Evolutionary conservation across 2,113 vertebrate genomes (phyloP), one percentile per base, ranked within the genome.

Genomic region (Catagonus wagneri): DNA sequence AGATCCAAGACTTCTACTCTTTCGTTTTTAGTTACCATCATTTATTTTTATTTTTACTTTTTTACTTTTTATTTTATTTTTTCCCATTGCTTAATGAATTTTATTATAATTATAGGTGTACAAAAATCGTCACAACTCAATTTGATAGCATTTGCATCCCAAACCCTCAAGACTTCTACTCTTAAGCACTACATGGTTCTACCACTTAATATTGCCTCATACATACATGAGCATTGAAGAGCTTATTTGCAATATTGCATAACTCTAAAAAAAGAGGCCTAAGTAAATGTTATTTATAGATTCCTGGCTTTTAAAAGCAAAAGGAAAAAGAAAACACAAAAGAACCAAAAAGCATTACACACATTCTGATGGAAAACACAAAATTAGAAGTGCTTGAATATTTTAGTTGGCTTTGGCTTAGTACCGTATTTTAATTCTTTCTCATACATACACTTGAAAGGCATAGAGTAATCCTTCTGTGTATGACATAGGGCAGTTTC

Each of bases 281-380:
- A 85, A 92, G 29, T 58, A 75, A 76, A n/a, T 89, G 5, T 79
- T 61, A 92, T 79, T 88, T 85, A 65, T 39, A 92, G 50, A 83
- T 78, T 44, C 60, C 22, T 78, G 72, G 23, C 50, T 76, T 83
- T 60, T 39, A 15, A n/a, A 36, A 76, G 58, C 27, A n/a, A 13
- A 44, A 7, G 15, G 27, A 23, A 11, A 58, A 44, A 52, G 17
- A 81, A 71, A 74, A 56, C 20, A 83, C 15, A 54, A 81, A 71
- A 68, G n/a, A 74, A 80, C 10, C 63, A 63, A 50, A 90, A 75
- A 32, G 25, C 36, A 60, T 56, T 7, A 65, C 17, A 93, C 4
- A 27, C 25, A 68, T 68, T 78, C 56, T 90, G n/a, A 63, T 15
- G 52, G 36, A 92, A 85, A 81, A 56, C 39, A 86, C 32, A 85